Evolutionary conservation across 2,888 invertebrate genomes (phyloP), one percentile per base, ranked within the genome.

Genomic region (Coleophora flavipennella): DNA sequence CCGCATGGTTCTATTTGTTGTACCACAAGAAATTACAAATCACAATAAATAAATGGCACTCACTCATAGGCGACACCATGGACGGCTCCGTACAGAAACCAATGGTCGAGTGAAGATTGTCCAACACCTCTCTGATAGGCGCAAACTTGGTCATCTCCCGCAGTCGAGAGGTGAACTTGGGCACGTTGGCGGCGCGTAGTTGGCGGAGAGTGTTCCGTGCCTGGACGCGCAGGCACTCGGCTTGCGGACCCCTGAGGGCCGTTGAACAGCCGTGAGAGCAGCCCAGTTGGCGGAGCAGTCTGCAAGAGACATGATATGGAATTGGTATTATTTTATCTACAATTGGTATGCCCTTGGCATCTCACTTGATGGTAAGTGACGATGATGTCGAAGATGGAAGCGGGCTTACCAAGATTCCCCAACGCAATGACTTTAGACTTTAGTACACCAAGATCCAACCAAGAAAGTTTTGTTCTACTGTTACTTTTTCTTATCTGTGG

Each of bases 11-110:
- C n/a, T n/a, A n/a, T n/a, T n/a, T n/a, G n/a, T n/a, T n/a, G n/a
- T n/a, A n/a, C n/a, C n/a, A n/a, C n/a, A n/a, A n/a, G n/a, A n/a
- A n/a, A n/a, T n/a, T n/a, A n/a, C 14, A 31, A 12, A 13, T 31
- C 33, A 35, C 33, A 20, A 7, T 26, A 27, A 27, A 32, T 27
- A 8, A 13, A 33, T 28, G 25, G 13, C 53, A 89, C 94, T 92
- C 85, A 95, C 95, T 94, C 77, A 94, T 85, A 27, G 96, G 95
- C 20, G 95, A 96, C 13, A 96, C 85, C 53, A 95, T 81, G 8
- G 92, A 90, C 9, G 96, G 96, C 72, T 98, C 97, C 29, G 94
- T 90, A 41, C 99, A 99, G 73, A 96, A 99, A 6, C 97, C 97
- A 37, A 97, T 90, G 55, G 97, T 94, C 0, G 98, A 91, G 69